Conservation (phyloP, 2,113 vertebrate genomes). For the Mormyrus lacerda region DNA sequence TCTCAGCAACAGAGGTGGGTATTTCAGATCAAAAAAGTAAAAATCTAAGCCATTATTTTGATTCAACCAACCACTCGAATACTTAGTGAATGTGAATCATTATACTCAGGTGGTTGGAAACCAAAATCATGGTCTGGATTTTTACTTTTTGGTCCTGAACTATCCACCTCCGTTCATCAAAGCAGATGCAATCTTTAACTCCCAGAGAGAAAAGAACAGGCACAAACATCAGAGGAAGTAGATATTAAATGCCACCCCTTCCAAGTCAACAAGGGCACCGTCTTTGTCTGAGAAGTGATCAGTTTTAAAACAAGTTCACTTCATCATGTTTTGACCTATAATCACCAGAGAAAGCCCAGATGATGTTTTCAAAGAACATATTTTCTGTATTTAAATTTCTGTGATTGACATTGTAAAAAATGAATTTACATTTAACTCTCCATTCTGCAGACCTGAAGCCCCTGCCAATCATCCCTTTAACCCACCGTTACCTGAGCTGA, state of each 20-base stretch:
- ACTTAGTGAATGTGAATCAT: neutral
- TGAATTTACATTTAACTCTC: neutral
- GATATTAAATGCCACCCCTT: neutral
- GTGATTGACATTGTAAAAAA: neutral
- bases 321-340: neutral
- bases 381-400: neutral
- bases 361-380: constrained; percentile 2
- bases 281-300: neutral
- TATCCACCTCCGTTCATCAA: neutral
- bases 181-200: neutral
- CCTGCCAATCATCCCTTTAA: neutral
- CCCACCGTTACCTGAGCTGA: neutral
- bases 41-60: neutral
- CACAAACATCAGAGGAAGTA: neutral
- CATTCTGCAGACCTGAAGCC: neutral
- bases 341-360: neutral
- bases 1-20: neutral
- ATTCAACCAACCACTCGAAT: neutral
- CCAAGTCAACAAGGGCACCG: neutral
- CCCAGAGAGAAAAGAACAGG: neutral
- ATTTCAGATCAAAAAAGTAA: neutral
- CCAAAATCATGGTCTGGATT: neutral
- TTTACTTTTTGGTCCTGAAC: neutral
- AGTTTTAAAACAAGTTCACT: neutral
- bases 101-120: neutral